phyloP scores from a whole-genome alignment of 2,113 vertebrate genomes.

The Sisor rabdophorus region DNA sequence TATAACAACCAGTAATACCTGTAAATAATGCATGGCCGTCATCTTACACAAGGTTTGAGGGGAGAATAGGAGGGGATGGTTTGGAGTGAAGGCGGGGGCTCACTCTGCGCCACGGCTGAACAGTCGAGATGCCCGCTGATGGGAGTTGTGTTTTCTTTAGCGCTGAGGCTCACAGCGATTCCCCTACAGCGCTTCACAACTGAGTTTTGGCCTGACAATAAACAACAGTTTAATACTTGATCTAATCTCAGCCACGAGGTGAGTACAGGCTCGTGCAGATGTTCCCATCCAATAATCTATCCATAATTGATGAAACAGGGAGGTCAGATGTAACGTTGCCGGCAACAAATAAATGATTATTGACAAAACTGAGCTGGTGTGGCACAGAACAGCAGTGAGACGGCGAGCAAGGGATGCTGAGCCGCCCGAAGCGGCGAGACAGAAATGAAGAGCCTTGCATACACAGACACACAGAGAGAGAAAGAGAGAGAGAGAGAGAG shows the following conservation, averaged over 20 bases:
- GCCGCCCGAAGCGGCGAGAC: slow-evolving; percentile 10
- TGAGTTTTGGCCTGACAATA: slow-evolving; percentile 94
- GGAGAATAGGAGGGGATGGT: not conserved
- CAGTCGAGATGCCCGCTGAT: slow-evolving; percentile 84
- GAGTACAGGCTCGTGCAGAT: slow-evolving; percentile 92
- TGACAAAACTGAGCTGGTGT: slow-evolving; percentile 96
- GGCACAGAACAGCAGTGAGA: slow-evolving; percentile 73
- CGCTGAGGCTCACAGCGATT: slow-evolving; percentile 72
- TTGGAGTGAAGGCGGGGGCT: not conserved
- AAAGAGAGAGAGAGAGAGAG: slow-evolving; percentile 46
- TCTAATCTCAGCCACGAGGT: slow-evolving; percentile 97
- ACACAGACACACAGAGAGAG: slow-evolving; percentile 51
- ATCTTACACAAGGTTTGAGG: slow-evolving; percentile 70
- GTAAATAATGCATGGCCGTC: slow-evolving; percentile 88
- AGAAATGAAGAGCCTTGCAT: not conserved
- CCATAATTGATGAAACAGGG: slow-evolving; percentile 99
- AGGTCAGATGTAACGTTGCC: slow-evolving; percentile 99
- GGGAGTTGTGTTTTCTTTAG: slow-evolving; percentile 73
- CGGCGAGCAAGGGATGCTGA: slow-evolving; percentile 33
- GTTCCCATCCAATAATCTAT: slow-evolving; percentile 99
- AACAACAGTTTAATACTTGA: slow-evolving; percentile 99
- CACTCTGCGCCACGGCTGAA: slow-evolving; percentile 69
- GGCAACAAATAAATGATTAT: slow-evolving; percentile 99
- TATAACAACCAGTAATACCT: slow-evolving; percentile 87
- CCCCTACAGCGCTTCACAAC: slow-evolving; percentile 78